Base-by-base conservation (phyloP, 1,140 invertebrate species). In the Psix sp. region DNA sequence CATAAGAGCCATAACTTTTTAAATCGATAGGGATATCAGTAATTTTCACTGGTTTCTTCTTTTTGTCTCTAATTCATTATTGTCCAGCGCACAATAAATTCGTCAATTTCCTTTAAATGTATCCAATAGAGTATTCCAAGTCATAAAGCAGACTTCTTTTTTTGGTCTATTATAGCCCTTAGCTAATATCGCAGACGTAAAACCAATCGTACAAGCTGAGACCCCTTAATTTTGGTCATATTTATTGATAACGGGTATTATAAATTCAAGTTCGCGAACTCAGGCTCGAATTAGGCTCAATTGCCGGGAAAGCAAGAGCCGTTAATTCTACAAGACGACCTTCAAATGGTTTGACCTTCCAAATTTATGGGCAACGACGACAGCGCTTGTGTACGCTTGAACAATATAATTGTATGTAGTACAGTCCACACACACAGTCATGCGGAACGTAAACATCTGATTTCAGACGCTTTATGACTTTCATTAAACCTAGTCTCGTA, bases 381-480 rank as follows among this genome's bases (percentile, higher is more conserved):
- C 38, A 29, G 29, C 9, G 39, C 46, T 46, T 31, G 39, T 45
- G 29, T 38, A 51, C 20, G 33, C 42, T 21, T 57, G 42, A 33
- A 51, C 13, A 5, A 29, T 13, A 63, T 45, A 63, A 54, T 35
- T 60, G 46, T 24, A 6, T 24, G 16, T 14, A 21, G 15, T 35
- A 35, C 51, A 51, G 9, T 13, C 21, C 21, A 33, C 16, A 49
- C 33, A 21, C 13, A 7, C 38, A 40, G 1, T 11, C 38, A 6
- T 16, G 14, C 3, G 16, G 3, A 45, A 60, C n/a, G 39, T 42
- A 26, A 14, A 14, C 35, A 46, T 52, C 68, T 40, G 68, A 72
- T 72, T 63, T 72, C 59, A 72, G 59, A 56, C 70, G 75, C 71
- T 83, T 83, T 82, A 81, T 78, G 73, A 60, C 62, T 81, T 80